Conservation (phyloP, 2,113 vertebrate genomes). For the human region GRCh38 chr7:17291501-17292000, state of each 20-base stretch:
- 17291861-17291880: not conserved
- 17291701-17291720: not conserved
- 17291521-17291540: not conserved
- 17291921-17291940: not conserved
- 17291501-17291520: not conserved
- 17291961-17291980: not conserved
- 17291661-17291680: not conserved
- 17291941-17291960: not conserved
- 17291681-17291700: not conserved
- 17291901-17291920: not conserved
- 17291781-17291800: not conserved
- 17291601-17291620: not conserved
- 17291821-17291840: not conserved
- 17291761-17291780: not conserved
- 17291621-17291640: not conserved
- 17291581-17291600: not conserved
- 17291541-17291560: not conserved
- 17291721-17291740: not conserved
- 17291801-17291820: not conserved
- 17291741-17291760: not conserved
- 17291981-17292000: not conserved
- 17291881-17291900: not conserved
- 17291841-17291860: not conserved
- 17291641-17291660: not conserved
- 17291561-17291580: not conserved